Conservation (phyloP, 2,113 vertebrate species). For the Indri indri region DNA sequence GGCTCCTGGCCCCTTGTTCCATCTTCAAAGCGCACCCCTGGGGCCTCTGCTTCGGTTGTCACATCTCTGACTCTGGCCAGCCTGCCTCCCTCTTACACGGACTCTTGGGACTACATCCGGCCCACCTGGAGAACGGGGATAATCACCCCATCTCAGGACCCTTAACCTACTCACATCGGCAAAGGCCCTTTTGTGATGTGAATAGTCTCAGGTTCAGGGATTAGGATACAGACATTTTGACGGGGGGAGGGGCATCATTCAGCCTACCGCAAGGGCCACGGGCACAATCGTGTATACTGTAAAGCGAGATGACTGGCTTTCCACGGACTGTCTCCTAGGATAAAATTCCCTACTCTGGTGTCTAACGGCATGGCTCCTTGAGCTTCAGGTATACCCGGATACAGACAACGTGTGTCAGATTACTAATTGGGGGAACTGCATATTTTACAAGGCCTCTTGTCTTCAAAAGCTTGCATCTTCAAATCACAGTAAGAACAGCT, state of each 20-base stretch:
- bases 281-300: not conserved
- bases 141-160: not conserved
- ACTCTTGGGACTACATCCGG: not conserved
- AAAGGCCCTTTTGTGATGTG: not conserved
- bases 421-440: not conserved
- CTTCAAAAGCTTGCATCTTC: not conserved
- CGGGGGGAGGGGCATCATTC: not conserved
- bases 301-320: not conserved
- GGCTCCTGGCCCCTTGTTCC: not conserved
- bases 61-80: not conserved
- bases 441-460: not conserved
- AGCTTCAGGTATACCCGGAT: too few relatives aligned
- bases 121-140: not conserved
- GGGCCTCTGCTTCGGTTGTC: accelerated
- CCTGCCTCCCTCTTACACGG: not conserved
- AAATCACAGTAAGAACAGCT: not conserved
- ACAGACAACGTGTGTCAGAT: accelerated
- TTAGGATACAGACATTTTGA: not conserved
- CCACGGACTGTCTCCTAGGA: not conserved
- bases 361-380: not conserved
- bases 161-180: not conserved
- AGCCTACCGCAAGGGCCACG: not conserved
- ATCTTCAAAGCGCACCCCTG: accelerated
- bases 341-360: not conserved
- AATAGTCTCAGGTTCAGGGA: not conserved